Base-by-base conservation (phyloP, 2,888 invertebrate species). In the Cryptocheilus praepositus region DNA sequence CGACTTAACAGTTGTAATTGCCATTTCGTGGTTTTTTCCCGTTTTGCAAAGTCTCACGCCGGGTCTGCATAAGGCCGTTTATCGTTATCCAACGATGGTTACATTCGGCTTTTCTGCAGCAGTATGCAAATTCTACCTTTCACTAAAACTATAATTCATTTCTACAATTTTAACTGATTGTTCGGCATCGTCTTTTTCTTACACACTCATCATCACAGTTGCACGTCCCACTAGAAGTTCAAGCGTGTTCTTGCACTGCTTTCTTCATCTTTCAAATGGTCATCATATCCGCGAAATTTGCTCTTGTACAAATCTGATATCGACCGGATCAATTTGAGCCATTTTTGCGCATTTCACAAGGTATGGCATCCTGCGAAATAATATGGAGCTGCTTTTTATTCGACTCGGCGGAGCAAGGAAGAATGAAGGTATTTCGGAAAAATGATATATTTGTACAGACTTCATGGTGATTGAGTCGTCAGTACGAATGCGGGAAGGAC, bases 221-320 rank as follows among this genome's bases (percentile, higher is more conserved):
- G 63, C 67, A 67, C 76, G 63, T 77, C 75, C 69, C 67, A 77
- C 74, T 74, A 68, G 69, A 64, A 67, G 52, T 67, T 64, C 57
- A 61, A 75, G 69, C 65, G 70, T 62, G 64, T 64, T 21, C 15
- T 66, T 70, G 62, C 59, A 65, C 56, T 67, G 61, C 62, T 22
- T 67, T 49, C 43, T 61, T 51, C 61, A 55, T 45, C 19, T 18
- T 52, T 53, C 7, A 16, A 13, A 28, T 49, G 25, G 46, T 59
- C 36, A 11, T 36, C 1, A 36, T 36, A 36, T 36, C 13, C 13
- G 43, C 22, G 36, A 25, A 44, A 44, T 8, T 58, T 51, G 63
- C 49, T 49, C 53, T 16, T 11, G 22, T 28, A 59, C 21, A 57
- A 62, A 25, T 56, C 45, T 51, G 45, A 18, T 49, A 7, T 49